Base-by-base conservation (phyloP, 2,888 invertebrate species). In the Lochmaea capreae region DNA sequence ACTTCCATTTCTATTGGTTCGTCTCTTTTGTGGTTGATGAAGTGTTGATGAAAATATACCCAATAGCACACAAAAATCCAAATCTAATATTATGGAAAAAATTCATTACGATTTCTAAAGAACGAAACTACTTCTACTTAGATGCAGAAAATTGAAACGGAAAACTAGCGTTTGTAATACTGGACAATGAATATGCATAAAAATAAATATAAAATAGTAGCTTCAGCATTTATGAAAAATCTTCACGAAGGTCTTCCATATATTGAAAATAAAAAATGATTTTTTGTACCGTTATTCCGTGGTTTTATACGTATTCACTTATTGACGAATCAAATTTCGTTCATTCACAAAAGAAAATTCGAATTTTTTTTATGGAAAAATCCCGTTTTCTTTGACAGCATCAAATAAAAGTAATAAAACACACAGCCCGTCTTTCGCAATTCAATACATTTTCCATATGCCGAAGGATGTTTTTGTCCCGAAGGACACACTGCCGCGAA, bases 401-500 rank as follows among this genome's bases (percentile, higher is more conserved):
- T 3, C 58, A 65, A 65, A 71, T 71, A 65, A 71, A 71, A 71
- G 71, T 71, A 71, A 71, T 71, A 71, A 71, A 71, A 71, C 71
- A 65, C 70, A 65, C 71, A 58, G 57, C 65, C 71, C 67, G 62
- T 68, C 71, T 66, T 75, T 61, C 69, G 57, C 72, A 72, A 72
- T 75, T 72, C 72, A 69, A 75, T 72, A 72, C 67, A 59, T 73
- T 54, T 68, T 73, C 69, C 59, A 69, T 70, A 66, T 62, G 46
- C 65, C 63, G 66, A 65, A 70, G 59, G 73, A 73, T 69, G 69
- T 73, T 73, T 65, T 66, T 62, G 69, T 73, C 81, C 83, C 78
- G 67, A 80, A 80, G 83, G 80, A 81, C 78, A 75, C 39, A 71
- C 78, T 81, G 82, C 80, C 81, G 79, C 78, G 82, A 81, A 83